Evolutionary conservation across 2,888 invertebrate genomes (phyloP).

Genomic region (Unio pictorum): DNA sequence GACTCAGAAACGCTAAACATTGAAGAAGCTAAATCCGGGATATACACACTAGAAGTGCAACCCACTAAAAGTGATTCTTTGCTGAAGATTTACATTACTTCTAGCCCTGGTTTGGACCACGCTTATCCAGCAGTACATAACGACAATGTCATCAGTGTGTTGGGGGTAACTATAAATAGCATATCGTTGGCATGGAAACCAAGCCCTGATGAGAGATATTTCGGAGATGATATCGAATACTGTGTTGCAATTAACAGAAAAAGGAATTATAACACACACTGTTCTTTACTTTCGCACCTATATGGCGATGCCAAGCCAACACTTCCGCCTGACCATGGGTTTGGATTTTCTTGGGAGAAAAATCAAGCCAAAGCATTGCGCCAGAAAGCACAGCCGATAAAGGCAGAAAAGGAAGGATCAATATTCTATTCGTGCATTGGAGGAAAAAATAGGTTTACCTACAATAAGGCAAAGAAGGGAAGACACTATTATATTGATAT

Average conservation of each 20-base stretch:
- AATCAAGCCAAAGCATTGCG: slow-evolving; percentile 29
- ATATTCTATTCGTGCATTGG: slow-evolving; percentile 74
- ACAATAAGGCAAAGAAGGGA: slow-evolving; percentile 73
- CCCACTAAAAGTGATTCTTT: slow-evolving; percentile 56
- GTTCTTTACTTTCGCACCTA: slow-evolving; percentile 72
- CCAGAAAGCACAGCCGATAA: slow-evolving; percentile 48
- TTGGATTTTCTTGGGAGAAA: slow-evolving; percentile 63
- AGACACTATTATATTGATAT: slow-evolving; percentile 75
- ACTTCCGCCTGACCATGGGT: slow-evolving; percentile 56
- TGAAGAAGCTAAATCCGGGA: slow-evolving; percentile 38
- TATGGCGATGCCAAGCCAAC: slow-evolving; percentile 66
- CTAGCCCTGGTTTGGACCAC: slow-evolving; percentile 43
- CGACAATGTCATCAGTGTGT: slow-evolving; percentile 23
- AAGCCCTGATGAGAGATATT: slow-evolving; percentile 43
- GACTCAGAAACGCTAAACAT: slow-evolving; percentile 37
- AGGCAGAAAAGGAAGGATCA: slow-evolving; percentile 46
- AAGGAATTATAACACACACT: slow-evolving; percentile 70
- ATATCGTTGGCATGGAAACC: slow-evolving; percentile 40
- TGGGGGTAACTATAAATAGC: slow-evolving; percentile 24
- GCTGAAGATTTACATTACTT: slow-evolving; percentile 57
- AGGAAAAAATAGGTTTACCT: slow-evolving; percentile 73
- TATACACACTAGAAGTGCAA: slow-evolving; percentile 56
- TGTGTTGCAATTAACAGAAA: slow-evolving; percentile 75
- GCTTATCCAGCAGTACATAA: slow-evolving; percentile 35
- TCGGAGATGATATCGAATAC: slow-evolving; percentile 67